phyloP scores from a whole-genome alignment of 2,888 invertebrate genomes.

The Mellilla xanthometata region DNA sequence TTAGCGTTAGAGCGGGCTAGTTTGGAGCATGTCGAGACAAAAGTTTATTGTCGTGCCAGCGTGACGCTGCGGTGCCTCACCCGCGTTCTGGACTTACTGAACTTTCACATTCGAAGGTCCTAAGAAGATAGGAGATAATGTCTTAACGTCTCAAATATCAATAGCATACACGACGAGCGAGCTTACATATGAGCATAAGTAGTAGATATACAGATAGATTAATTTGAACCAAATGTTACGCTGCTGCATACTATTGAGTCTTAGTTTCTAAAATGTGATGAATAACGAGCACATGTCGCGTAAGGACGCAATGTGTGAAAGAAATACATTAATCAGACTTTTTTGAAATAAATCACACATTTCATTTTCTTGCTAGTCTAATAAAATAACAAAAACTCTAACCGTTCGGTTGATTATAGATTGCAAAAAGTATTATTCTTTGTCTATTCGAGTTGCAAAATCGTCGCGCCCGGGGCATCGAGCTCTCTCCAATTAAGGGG shows the following conservation, averaged over 20 bases:
- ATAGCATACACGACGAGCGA: not conserved
- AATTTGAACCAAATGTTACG: conserved; percentile 1
- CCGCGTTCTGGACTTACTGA: conserved; percentile 20
- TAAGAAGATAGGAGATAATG: conserved; percentile 15
- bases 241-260: not conserved
- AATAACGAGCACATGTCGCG: not conserved
- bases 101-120: conserved; percentile 20
- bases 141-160: conserved; percentile 7
- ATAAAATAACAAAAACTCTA: conserved; percentile 9
- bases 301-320: not conserved
- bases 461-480: conserved; percentile 48
- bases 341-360: conserved; percentile 1
- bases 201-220: not conserved
- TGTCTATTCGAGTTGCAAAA: conserved; percentile 24
- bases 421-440: conserved; percentile 19
- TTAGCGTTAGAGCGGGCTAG: conserved; percentile 49
- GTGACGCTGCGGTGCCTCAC: conserved; percentile 27
- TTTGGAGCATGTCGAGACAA: conserved; percentile 38
- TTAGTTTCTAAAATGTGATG: not conserved
- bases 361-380: conserved; percentile 1
- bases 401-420: conserved; percentile 17
- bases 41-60: conserved; percentile 41
- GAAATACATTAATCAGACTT: conserved; percentile 10
- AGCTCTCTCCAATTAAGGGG: conserved; percentile 69
- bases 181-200: not conserved